phyloP scores from a whole-genome alignment of 1,140 invertebrate species.

The Zaprionus tsacasi region DNA sequence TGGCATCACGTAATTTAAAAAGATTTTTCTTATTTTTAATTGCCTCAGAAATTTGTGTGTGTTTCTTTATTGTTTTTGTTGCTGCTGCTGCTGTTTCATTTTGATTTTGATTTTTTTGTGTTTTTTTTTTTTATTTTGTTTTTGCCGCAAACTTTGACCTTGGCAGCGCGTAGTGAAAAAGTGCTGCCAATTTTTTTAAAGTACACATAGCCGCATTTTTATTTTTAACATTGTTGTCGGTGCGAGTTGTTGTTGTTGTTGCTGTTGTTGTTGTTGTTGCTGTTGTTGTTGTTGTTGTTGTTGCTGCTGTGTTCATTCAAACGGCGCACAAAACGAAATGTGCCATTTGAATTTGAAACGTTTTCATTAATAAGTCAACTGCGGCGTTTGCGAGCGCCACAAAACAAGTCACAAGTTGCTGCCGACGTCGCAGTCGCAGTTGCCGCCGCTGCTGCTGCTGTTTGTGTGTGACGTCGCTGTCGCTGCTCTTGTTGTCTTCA shows the following conservation, averaged over 20 bases:
- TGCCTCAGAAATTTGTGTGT: slow-evolving; percentile 29
- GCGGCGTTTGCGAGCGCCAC: slow-evolving; percentile 35
- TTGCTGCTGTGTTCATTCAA: slow-evolving; percentile 58
- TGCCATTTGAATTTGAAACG: slow-evolving; percentile 69
- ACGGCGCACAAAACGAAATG: slow-evolving; percentile 66
- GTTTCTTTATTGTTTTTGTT: slow-evolving; percentile 16
- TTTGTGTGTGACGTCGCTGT: not conserved
- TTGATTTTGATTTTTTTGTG: slow-evolving; percentile 23
- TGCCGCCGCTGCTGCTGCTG: not conserved
- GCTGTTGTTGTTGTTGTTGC: not conserved
- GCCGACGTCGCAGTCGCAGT: slow-evolving; percentile 11
- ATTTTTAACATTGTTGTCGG: slow-evolving; percentile 25
- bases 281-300: slow-evolving; percentile 16
- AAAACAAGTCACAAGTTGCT: slow-evolving; percentile 45
- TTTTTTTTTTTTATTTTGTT: too few species aligned
- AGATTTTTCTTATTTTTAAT: slow-evolving; percentile 53
- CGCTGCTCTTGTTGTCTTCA: slow-evolving; percentile 42
- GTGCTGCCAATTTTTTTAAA: slow-evolving; percentile 47
- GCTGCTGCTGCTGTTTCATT: slow-evolving; percentile 28
- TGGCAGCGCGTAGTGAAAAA: slow-evolving; percentile 44
- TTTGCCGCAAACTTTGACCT: slow-evolving; percentile 70
- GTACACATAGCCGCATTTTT: slow-evolving; percentile 25
- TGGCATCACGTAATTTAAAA: slow-evolving; percentile 64
- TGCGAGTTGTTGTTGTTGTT: slow-evolving; percentile 1
- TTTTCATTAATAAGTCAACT: slow-evolving; percentile 76